A percentile compares a stretch with the other conserved stretches of the same genome.
These are phyloP conservation scores for Hypercompe scribonia DNA, from an alignment of 2,888 invertebrate genomes.

Conservation along the genomic window DNA sequence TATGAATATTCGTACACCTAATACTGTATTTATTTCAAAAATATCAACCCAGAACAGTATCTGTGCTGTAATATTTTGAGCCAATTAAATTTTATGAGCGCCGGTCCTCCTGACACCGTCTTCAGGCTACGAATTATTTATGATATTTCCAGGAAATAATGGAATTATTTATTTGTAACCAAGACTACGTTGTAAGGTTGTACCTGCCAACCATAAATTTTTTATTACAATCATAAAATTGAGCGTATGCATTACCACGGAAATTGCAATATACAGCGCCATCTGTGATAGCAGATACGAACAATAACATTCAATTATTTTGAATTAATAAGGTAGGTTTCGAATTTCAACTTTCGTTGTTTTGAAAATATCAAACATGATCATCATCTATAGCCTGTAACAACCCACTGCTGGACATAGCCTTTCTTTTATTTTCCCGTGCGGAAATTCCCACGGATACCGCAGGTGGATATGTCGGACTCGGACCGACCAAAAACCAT, in stretches of 20 bases:
- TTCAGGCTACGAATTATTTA: constrained; percentile 4
- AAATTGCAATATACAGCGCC: constrained; percentile 23
- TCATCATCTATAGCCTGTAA: no score
- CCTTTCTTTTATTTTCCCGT: no score
- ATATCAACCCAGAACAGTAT: background rate
- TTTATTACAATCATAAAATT: constrained; percentile 28
- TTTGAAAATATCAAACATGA: no score
- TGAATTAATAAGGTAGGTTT: background rate
- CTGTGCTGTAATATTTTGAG: background rate
- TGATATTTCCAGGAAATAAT: constrained; percentile 4
- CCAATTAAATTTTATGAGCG: background rate
- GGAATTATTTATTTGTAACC: constrained; percentile 23
- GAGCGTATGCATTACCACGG: constrained; percentile 21
- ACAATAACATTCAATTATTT: constrained; percentile 8
- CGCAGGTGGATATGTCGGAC: no score
- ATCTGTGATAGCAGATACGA: constrained; percentile 19
- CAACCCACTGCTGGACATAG: no score
- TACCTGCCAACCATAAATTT: constrained; percentile 26
- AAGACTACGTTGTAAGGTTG: constrained; percentile 17
- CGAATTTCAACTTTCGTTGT: no score
- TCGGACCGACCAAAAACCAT: no score
- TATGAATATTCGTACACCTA: background rate
- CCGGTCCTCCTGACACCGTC: background rate
- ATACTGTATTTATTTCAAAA: background rate
- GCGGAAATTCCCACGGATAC: no score